A percentile compares a stretch with the other conserved stretches of the same genome.
phyloP scores from a whole-genome alignment of 2,888 invertebrate genomes.

The Dendrolimus houi region DNA sequence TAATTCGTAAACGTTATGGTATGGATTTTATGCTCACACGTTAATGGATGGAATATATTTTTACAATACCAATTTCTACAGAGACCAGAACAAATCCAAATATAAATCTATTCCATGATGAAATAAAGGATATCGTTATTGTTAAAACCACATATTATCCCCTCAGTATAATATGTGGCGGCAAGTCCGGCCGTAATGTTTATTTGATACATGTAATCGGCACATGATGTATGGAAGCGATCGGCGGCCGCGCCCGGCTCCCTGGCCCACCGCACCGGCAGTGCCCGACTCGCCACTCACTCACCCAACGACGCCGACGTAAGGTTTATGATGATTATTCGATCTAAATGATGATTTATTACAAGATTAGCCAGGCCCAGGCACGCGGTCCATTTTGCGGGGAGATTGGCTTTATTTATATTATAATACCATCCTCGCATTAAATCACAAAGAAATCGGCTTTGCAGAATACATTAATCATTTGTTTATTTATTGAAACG shows the following conservation, averaged over 20 bases:
- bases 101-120: constrained; percentile 36
- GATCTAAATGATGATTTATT: constrained; percentile 73
- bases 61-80: too few relatives aligned
- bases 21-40: too few relatives aligned
- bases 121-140: constrained; percentile 53
- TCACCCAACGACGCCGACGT: constrained; percentile 24
- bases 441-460: constrained; percentile 50
- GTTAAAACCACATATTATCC: constrained; percentile 40
- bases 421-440: constrained; percentile 47
- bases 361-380: constrained; percentile 60
- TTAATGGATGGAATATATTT: too few relatives aligned
- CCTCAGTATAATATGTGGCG: constrained; percentile 43
- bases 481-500: constrained; percentile 19
- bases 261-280: constrained; percentile 3
- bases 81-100: constrained; percentile 18
- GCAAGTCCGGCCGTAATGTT: constrained; percentile 57
- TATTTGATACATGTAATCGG: constrained; percentile 72
- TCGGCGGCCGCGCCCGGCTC: constrained; percentile 13
- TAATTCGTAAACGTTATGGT: too few relatives aligned
- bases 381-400: constrained; percentile 60
- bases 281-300: constrained; percentile 27
- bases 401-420: constrained; percentile 66
- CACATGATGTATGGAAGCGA: constrained; percentile 62
- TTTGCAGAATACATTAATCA: constrained; percentile 43
- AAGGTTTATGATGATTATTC: constrained; percentile 71